Evolutionary conservation across 2,888 invertebrate genomes (phyloP), one percentile per base, ranked within the genome.

Genomic region (Melipona bicolor): DNA sequence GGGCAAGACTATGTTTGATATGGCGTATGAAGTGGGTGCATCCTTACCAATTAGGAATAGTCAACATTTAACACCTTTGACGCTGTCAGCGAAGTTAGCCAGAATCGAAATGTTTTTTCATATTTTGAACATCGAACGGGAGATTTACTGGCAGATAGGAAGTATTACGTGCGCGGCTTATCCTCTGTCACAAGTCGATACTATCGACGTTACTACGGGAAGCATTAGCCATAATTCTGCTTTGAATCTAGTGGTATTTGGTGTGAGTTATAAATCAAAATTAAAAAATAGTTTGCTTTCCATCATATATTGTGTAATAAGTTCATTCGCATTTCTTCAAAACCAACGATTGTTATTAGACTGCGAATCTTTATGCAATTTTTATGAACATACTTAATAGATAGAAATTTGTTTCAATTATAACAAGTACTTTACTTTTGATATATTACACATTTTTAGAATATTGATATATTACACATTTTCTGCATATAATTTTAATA

Each of bases 121-220:
- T 92, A 99, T 99, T 88, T 95, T 99, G 92, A 99, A 99, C 95
- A 97, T 99, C 84, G 99, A 99, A 93, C 95, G 99, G 52, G 99
- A 99, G 95, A 98, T 99, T 89, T 99, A 99, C 94, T 99, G 99
- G 99, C 98, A 99, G 94, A 97, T 98, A 88, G 98, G 98, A 0
- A 97, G 98, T 85, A 98, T 99, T 6, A 99, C 99, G 0, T 99
- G 99, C 94, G 99, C 99, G 0, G 99, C 99, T 0, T 99, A 99
- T 95, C 99, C 99, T 0, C 95, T 99, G 72, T 97, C 97, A 0
- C 98, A 98, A 95, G 97, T 99, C 56, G 99, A 99, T 93, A 99
- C 99, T 0, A 99, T 99, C 86, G 98, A 99, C 92, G 97, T 97
- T 6, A 96, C 97, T 92, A 98, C 98, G 15, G 99, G 99, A 6